Base-by-base conservation (phyloP, 1,140 invertebrate species). In the Mercenaria mercenaria region DNA sequence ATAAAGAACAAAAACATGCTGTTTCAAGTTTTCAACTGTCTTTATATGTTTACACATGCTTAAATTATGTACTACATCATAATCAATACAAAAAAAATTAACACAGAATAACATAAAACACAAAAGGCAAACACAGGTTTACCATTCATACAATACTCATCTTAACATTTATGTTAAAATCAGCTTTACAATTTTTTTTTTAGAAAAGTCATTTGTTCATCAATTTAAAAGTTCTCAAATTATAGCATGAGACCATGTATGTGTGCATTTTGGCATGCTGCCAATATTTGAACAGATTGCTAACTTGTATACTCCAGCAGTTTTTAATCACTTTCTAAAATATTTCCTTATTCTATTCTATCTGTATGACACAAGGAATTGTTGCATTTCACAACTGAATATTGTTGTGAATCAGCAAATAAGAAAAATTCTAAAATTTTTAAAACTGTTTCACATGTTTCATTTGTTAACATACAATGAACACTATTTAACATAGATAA, bases 21-120 rank as follows among this genome's bases (percentile, higher is more conserved):
- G 34, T 72, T 29, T 18, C 11, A 72, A 72, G 34, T 72, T 72
- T 72, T 37, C 34, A 72, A 72, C 32, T 72, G 67, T 72, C 15
- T 72, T 72, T 72, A 72, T 72, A 72, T 72, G 67, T 72, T 72
- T 72, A 72, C 67, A 72, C 61, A 72, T 72, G 67, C 67, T 64
- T 64, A 64, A 64, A 64, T 64, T 64, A 64, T 64, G 23, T 29
- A 64, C 59, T 72, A 72, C 37, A 72, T 72, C 67, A 72, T 72
- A 72, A 39, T 72, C 34, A 72, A 72, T 72, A 29, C 67, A 72
- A 72, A 72, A 41, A 29, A 72, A 39, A 39, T 39, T 72, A 72
- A 72, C 37, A 72, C 67, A 39, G 39, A 72, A 39, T 72, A 72
- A 72, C 67, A 39, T 72, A 39, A 72, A 72, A 72, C 67, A 72